Base-by-base conservation (phyloP, 2,888 invertebrate genomes). In the Eupsilia transversa region DNA sequence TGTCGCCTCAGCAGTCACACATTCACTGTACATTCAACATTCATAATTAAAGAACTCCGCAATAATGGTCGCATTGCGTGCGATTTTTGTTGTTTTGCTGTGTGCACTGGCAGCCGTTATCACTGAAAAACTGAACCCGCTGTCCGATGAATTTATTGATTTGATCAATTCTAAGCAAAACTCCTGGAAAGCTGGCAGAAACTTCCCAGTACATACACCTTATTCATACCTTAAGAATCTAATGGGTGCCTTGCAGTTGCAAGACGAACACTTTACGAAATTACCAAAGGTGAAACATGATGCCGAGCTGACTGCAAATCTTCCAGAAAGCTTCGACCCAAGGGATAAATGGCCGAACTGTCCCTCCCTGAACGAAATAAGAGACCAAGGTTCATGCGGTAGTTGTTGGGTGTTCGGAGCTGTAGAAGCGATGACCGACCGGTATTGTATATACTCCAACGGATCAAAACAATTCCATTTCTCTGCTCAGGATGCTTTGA, bases 281-380 rank as follows among this genome's bases (percentile, higher is more conserved):
- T 57, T 70, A 35, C 54, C 54, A 63, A 57, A 49, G 14, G 30
- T 69, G 20, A 14, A 30, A 41, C 70, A 70, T 33, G 23, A 70
- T 12, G 41, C 70, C 14, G 41, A 49, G n/a, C 61, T 77, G 17
- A 77, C 70, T 70, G 59, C 68, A 27, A 77, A 30, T 70, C 78
- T 77, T 35, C 78, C 78, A 7, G 78, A 77, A 14, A 77, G 35
- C 23, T 77, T 77, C 30, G 49, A 77, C 27, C n/a, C 78, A 5
- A 57, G 52, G 17, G 57, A 57, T 1, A 78, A 77, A 38, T 71
- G 71, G 63, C 71, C 63, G 20, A 43, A 41, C 61, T 77, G 77
- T 71, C 6, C 49, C 3, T 57, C 57, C 6, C n/a, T 78, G 12
- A 70, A 63, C 41, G 49, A 77, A 70, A 61, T 77, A 27, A 77